phyloP scores from a whole-genome alignment of 2,888 invertebrate species.

The Apomyelois bistriatella region DNA sequence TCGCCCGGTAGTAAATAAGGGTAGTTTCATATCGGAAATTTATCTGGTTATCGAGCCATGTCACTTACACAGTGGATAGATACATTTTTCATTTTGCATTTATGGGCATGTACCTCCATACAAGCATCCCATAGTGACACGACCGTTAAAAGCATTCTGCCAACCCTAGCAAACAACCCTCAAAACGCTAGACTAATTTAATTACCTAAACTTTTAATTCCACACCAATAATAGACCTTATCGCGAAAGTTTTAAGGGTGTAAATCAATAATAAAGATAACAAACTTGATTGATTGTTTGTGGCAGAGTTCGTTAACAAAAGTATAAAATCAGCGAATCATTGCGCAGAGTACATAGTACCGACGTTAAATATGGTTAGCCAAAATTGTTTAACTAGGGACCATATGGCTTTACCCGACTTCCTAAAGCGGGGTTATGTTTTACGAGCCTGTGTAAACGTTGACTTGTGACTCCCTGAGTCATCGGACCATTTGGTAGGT shows the following conservation, averaged over 20 bases:
- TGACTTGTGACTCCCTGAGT: no score
- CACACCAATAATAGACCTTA: conserved; percentile 2
- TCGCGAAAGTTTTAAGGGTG: neutral
- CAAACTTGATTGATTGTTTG: conserved; percentile 6
- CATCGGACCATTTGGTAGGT: no score
- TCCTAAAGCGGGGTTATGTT: no score
- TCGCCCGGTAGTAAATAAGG: no score
- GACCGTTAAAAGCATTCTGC: neutral
- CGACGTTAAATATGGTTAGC: no score
- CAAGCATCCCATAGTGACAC: no score
- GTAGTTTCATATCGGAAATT: no score
- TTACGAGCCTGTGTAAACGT: no score
- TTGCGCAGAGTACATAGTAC: conserved; percentile 1
- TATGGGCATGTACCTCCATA: no score
- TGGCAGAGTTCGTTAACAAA: conserved; percentile 13
- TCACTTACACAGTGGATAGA: no score
- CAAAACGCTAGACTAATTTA: conserved; percentile 9
- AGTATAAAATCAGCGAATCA: conserved; percentile 14
- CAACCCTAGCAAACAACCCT: conserved; percentile 7
- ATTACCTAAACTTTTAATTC: conserved; percentile 4
- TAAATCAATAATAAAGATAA: neutral
- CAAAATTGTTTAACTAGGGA: neutral
- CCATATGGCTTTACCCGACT: conserved; percentile 1
- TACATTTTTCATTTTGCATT: no score
- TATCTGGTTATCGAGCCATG: no score